Evolutionary conservation across 2,888 invertebrate genomes (phyloP).

Genomic region (Mythimna lalbum): DNA sequence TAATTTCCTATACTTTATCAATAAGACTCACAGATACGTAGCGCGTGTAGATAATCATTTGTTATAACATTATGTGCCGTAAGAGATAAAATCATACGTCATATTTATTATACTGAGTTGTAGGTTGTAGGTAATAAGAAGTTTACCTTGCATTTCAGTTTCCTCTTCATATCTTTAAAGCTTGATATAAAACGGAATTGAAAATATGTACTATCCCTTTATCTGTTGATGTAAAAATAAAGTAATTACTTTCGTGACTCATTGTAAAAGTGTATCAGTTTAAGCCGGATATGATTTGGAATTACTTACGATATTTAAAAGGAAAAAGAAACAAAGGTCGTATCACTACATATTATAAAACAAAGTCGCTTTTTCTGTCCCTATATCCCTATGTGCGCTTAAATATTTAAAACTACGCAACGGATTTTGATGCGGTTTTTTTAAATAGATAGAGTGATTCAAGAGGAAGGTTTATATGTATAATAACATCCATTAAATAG

Average conservation of each 20-base stretch:
- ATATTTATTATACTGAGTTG: conserved; percentile 1
- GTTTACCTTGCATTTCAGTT: neutral
- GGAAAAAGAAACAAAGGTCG: too few species aligned
- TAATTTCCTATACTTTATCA: conserved; percentile 39
- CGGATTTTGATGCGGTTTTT: too few species aligned
- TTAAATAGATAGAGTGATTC: too few species aligned
- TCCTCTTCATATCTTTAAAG: neutral
- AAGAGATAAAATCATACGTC: conserved; percentile 38
- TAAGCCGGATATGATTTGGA: neutral
- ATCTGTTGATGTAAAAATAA: conserved; percentile 1
- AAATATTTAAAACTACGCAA: too few species aligned
- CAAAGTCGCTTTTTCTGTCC: too few species aligned
- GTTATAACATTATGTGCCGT: conserved; percentile 28
- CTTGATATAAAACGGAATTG: conserved; percentile 2
- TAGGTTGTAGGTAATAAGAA: too few species aligned
- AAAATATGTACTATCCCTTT: neutral
- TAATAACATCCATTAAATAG: too few species aligned
- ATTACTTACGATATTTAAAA: too few species aligned
- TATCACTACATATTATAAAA: too few species aligned
- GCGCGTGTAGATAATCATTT: conserved; percentile 38
- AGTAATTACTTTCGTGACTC: neutral
- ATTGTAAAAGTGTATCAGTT: neutral
- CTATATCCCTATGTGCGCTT: too few species aligned
- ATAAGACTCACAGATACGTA: conserved; percentile 22
- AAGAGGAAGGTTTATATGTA: too few species aligned